Conservation (phyloP, 1,140 invertebrate genomes). For the Phymorhynchus buccinoides region DNA sequence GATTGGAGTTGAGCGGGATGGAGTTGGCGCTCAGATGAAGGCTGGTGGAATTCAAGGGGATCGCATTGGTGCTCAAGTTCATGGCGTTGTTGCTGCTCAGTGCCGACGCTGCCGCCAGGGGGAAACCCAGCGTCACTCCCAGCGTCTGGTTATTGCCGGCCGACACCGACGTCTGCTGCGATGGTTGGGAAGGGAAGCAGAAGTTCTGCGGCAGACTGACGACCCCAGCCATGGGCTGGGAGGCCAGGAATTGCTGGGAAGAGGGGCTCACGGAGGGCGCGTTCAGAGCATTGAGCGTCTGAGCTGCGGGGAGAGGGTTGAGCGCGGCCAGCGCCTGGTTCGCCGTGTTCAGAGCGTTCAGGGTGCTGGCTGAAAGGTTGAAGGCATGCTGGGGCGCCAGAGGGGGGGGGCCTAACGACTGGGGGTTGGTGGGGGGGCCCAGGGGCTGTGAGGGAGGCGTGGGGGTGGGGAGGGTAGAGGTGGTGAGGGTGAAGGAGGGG, state of each 20-base stretch:
- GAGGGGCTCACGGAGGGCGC: slow-evolving; percentile 17
- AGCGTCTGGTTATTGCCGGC: slow-evolving; percentile 29
- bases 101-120: slow-evolving; percentile 29
- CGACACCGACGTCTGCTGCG: slow-evolving; percentile 10
- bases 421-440: background rate
- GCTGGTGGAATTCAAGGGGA: slow-evolving; percentile 29
- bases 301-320: background rate
- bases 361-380: slow-evolving; percentile 18
- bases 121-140: slow-evolving; percentile 39
- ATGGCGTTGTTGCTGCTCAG: slow-evolving; percentile 37
- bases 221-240: slow-evolving; percentile 18
- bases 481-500: slow-evolving; percentile 6
- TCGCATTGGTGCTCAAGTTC: slow-evolving; percentile 31
- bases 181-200: slow-evolving; percentile 43
- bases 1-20: slow-evolving; percentile 26
- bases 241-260: slow-evolving; percentile 19
- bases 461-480: background rate
- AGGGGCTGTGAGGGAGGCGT: background rate
- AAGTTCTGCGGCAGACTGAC: slow-evolving; percentile 46
- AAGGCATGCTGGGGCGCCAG: background rate
- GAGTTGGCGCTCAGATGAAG: slow-evolving; percentile 28
- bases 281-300: slow-evolving; percentile 4
- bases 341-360: background rate
- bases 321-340: background rate
- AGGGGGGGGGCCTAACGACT: too few relatives aligned